Evolutionary conservation across 2,888 invertebrate genomes (phyloP).

Genomic region (Drosophila ustulata): DNA sequence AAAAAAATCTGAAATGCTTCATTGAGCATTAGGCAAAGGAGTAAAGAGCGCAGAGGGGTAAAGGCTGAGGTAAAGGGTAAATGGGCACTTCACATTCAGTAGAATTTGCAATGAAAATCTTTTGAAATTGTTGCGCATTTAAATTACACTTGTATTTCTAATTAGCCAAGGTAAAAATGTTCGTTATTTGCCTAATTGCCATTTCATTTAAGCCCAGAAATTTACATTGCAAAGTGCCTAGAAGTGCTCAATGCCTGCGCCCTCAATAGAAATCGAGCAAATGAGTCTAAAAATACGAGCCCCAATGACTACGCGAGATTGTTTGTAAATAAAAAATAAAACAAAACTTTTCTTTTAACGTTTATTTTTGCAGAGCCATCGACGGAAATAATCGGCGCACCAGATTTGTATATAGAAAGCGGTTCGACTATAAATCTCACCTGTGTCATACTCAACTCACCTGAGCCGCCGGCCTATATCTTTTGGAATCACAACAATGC

Average conservation of each 20-base stretch:
- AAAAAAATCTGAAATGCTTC: slow-evolving; percentile 17
- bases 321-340: not conserved
- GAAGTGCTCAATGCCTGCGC: not conserved
- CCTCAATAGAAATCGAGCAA: slow-evolving; percentile 23
- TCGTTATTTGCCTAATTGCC: slow-evolving; percentile 52
- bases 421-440: slow-evolving; percentile 97
- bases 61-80: not conserved
- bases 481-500: slow-evolving; percentile 97
- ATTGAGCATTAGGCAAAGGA: not conserved
- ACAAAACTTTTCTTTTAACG: not conserved
- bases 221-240: slow-evolving; percentile 21
- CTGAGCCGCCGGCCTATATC: slow-evolving; percentile 96
- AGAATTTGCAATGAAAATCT: slow-evolving; percentile 43
- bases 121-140: slow-evolving; percentile 57
- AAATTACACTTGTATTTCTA: slow-evolving; percentile 53
- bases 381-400: slow-evolving; percentile 96
- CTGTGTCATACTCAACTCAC: slow-evolving; percentile 95
- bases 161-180: slow-evolving; percentile 42
- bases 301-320: slow-evolving; percentile 5
- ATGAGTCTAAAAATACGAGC: slow-evolving; percentile 6
- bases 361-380: slow-evolving; percentile 91
- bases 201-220: slow-evolving; percentile 44
- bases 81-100: slow-evolving; percentile 32
- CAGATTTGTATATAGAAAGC: slow-evolving; percentile 96
- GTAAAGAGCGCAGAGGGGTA: not conserved